Evolutionary conservation across 2,888 invertebrate genomes (phyloP).

Genomic region (Linnaemya vulpina): DNA sequence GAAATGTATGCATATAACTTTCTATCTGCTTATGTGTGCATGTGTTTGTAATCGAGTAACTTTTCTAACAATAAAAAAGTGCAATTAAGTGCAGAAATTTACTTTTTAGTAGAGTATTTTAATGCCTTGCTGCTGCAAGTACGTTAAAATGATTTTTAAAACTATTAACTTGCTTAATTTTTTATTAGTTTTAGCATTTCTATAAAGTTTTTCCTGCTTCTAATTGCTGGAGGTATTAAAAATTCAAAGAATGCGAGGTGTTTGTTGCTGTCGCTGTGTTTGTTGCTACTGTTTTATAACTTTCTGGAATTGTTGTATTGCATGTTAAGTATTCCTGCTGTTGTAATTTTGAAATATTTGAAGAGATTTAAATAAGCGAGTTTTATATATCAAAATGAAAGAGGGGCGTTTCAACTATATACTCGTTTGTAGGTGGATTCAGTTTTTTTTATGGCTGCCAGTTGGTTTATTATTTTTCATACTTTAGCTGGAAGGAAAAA

Average conservation of each 20-base stretch:
- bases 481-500: not conserved
- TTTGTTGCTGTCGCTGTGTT: not conserved
- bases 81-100: slow-evolving; percentile 41
- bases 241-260: slow-evolving; percentile 29
- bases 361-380: slow-evolving; percentile 27
- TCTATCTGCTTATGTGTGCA: not conserved
- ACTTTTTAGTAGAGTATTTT: slow-evolving; percentile 1
- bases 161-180: slow-evolving; percentile 47
- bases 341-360: slow-evolving; percentile 20
- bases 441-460: not conserved
- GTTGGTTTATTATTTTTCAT: not conserved
- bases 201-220: slow-evolving; percentile 24
- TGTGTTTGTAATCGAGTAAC: not conserved
- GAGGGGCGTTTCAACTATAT: not conserved
- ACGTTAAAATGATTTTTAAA: slow-evolving; percentile 19
- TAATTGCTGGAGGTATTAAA: slow-evolving; percentile 53
- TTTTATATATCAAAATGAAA: slow-evolving; percentile 30
- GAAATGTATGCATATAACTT: not conserved
- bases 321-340: slow-evolving; percentile 20
- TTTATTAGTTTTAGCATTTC: slow-evolving; percentile 31
- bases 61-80: slow-evolving; percentile 21
- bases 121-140: not conserved
- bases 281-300: not conserved
- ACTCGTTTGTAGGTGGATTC: not conserved
- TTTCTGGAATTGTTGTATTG: slow-evolving; percentile 26